Conservation (phyloP, 2,888 invertebrate genomes). For the Drosophila helvetica region DNA sequence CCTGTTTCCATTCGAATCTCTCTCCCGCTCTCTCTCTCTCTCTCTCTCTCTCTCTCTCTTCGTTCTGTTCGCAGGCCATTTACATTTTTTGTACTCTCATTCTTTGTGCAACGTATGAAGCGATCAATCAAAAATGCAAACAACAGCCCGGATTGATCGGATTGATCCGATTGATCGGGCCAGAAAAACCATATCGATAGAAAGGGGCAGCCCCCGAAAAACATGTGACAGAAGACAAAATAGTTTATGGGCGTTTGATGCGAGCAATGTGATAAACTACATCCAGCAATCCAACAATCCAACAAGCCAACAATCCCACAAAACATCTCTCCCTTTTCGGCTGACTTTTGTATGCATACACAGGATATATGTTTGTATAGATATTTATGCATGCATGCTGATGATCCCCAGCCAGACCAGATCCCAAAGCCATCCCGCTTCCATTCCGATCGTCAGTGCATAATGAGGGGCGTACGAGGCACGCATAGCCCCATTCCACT, state of each 20-base stretch:
- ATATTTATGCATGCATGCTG: conserved; percentile 13
- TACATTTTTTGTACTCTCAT: conserved; percentile 71
- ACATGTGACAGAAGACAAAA: conserved; percentile 73
- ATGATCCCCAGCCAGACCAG: conserved; percentile 14
- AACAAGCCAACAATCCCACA: conserved; percentile 9
- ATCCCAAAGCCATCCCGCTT: not conserved
- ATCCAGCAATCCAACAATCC: conserved; percentile 39
- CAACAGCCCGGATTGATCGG: conserved; percentile 31
- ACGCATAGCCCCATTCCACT: conserved; percentile 13
- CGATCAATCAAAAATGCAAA: conserved; percentile 83
- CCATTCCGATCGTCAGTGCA: conserved; percentile 21
- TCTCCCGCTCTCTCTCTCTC: conserved; percentile 8
- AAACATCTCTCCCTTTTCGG: not conserved
- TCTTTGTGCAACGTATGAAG: conserved; percentile 74
- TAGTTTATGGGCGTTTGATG: conserved; percentile 76
- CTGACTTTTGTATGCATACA: conserved; percentile 25
- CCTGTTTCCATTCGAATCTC: conserved; percentile 19
- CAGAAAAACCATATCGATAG: conserved; percentile 23
- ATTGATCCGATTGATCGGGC: conserved; percentile 27
- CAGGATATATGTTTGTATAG: conserved; percentile 10
- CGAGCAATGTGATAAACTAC: conserved; percentile 64
- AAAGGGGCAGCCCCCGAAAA: conserved; percentile 10
- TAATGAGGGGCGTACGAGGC: conserved; percentile 20
- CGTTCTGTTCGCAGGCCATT: conserved; percentile 46
- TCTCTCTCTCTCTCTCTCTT: conserved; percentile 13